Conservation (phyloP, 2,797 vertebrate species). For the Rhodeus uyekii region DNA sequence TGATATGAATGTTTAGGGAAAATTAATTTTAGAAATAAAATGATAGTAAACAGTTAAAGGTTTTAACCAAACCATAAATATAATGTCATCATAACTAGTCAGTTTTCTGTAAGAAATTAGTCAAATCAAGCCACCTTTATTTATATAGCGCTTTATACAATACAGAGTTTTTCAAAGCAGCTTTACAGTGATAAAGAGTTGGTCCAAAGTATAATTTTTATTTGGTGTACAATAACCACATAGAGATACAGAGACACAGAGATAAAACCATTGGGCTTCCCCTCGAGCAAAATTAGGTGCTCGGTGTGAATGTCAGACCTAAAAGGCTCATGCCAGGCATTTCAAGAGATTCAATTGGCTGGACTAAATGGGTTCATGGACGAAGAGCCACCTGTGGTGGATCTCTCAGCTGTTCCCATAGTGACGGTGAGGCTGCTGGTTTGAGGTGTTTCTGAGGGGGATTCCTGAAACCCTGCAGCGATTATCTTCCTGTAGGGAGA, state of each 20-base stretch:
- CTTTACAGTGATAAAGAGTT: neutral
- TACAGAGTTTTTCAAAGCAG: neutral
- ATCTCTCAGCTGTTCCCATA: constrained; percentile 27
- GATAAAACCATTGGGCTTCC: neutral
- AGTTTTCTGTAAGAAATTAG: neutral
- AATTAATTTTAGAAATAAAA: too few relatives aligned
- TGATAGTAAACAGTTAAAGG: too few relatives aligned
- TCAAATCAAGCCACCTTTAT: neutral
- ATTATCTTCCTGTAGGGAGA: neutral
- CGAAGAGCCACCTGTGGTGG: neutral
- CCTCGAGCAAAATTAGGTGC: neutral
- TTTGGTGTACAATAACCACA: neutral
- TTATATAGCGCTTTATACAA: neutral
- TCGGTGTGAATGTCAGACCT: neutral
- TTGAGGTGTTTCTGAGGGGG: neutral
- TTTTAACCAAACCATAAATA: neutral
- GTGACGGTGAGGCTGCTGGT: neutral
- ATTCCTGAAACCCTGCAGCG: constrained; percentile 1
- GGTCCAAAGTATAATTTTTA: neutral
- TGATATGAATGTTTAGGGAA: neutral
- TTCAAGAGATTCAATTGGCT: constrained; percentile 31
- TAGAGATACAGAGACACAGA: neutral
- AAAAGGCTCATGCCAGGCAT: constrained; percentile 18
- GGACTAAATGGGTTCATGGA: constrained; percentile 27
- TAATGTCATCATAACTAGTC: neutral